Evolutionary conservation across 2,797 vertebrate genomes (phyloP), one percentile per base, ranked within the genome.

Genomic region (Carcharodon carcharias): DNA sequence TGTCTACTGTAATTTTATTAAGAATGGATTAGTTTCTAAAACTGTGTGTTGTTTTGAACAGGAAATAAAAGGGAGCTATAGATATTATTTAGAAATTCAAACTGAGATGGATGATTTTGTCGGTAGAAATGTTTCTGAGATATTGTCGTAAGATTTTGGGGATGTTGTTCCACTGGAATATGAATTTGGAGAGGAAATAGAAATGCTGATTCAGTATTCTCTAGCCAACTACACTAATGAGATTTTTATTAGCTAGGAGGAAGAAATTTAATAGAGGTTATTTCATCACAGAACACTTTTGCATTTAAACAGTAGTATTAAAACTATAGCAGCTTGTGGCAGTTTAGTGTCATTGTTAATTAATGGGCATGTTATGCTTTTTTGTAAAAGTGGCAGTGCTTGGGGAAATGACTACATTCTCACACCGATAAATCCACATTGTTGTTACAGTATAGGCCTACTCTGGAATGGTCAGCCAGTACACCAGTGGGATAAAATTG

Each of bases 191-290:
- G 97, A 96, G 96, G 97, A 97, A 98, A 97, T 97, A 97, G 97
- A 97, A 97, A 92, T 96, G 96, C 97, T 97, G 97, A 97, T 98
- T 98, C 97, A 98, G 98, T 98, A 97, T 96, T 96, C 97, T 96
- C 96, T 97, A 96, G 97, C 97, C 97, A 97, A 97, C 97, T 97
- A 97, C 97, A 97, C 97, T 97, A 98, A 98, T 97, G 97, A 97
- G 97, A 97, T 96, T 96, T 96, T 97, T 97, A 96, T 96, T 97
- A 96, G 97, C 97, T 97, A 12, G 96, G 96, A 97, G 98, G 97
- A 97, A 97, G 97, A 97, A 96, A 97, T 96, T 97, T 97, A 97
- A 97, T 97, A 97, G 97, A 97, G 97, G 97, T 97, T 96, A 89
- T 82, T 61, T 95, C 71, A 94, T 88, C 87, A 58, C 77, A 80